A percentile compares a stretch with the other conserved stretches of the same genome.
Conservation (phyloP, 2,888 invertebrate genomes). For the Mactromeris polynyma region DNA sequence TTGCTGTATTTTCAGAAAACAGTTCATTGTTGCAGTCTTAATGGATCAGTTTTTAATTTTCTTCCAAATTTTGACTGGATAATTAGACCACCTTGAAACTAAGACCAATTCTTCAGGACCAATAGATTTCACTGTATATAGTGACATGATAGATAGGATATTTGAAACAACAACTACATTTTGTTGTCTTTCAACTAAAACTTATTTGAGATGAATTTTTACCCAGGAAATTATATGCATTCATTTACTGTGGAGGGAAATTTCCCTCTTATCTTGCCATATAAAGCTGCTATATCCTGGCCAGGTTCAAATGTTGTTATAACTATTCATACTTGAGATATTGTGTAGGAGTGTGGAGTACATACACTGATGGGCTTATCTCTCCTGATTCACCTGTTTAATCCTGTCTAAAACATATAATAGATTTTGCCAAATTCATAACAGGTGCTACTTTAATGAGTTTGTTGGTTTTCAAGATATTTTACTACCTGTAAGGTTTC, state of each 20-base stretch:
- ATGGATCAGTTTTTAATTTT: too few relatives aligned
- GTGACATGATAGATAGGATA: too few relatives aligned
- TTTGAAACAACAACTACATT: too few relatives aligned
- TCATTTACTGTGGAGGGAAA: not conserved
- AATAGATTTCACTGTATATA: too few relatives aligned
- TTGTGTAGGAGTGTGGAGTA: constrained; percentile 4
- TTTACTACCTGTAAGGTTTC: not conserved
- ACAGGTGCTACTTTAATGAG: constrained; percentile 5
- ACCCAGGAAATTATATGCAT: not conserved
- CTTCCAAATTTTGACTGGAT: too few relatives aligned
- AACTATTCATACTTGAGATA: not conserved
- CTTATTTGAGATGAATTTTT: not conserved
- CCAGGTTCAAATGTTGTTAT: not conserved
- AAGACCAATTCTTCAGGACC: too few relatives aligned
- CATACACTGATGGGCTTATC: not conserved
- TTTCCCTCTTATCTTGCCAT: not conserved
- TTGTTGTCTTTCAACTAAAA: too few relatives aligned
- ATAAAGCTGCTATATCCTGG: not conserved
- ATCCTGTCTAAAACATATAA: constrained; percentile 5
- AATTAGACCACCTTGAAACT: too few relatives aligned
- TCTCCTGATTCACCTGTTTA: constrained; percentile 8
- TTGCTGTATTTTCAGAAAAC: too few relatives aligned
- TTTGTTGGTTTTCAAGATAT: not conserved
- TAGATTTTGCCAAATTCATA: constrained; percentile 1
- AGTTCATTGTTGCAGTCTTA: too few relatives aligned